Conservation (phyloP, 2,113 vertebrate species). For the rabbit (Oryctolagus cuniculus) region mOryCun1.1 NC_091448.1:15753501-15754000, state of each 20-base stretch:
- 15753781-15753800: not conserved
- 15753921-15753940: not conserved
- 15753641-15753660: not conserved
- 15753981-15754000: not conserved
- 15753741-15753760: not conserved
- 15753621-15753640: not conserved
- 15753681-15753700: not conserved
- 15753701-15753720: not conserved
- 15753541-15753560: not conserved
- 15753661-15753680: not conserved
- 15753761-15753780: not conserved
- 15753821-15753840: not conserved
- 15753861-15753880: no score
- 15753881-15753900: no score
- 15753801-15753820: not conserved
- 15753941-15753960: not conserved
- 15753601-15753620: not conserved
- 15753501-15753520: slow-evolving; percentile 6
- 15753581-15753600: not conserved
- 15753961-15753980: not conserved
- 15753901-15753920: no score
- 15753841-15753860: not conserved
- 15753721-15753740: not conserved
- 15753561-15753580: not conserved
- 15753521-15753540: not conserved